Evolutionary conservation across 2,888 invertebrate genomes (phyloP).

Genomic region (Zhuqinia jingwanae): DNA sequence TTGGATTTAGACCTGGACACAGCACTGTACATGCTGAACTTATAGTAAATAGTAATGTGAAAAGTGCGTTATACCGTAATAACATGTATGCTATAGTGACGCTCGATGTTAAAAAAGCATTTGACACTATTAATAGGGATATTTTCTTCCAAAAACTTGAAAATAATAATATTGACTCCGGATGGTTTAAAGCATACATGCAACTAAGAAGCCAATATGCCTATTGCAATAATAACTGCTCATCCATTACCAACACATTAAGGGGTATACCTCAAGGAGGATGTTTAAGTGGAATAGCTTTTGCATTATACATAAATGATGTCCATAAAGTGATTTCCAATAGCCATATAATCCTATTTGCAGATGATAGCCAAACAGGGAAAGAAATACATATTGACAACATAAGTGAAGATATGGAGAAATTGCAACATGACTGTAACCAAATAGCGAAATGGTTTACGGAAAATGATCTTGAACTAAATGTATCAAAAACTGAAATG

Average conservation of each 20-base stretch:
- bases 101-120: constrained; percentile 43
- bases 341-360: not conserved
- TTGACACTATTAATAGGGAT: constrained; percentile 23
- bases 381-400: not conserved
- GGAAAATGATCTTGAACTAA: constrained; percentile 20
- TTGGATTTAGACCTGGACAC: constrained; percentile 42
- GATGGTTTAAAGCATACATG: constrained; percentile 18
- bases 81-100: not conserved
- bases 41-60: not conserved
- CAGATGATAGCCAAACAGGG: constrained; percentile 6
- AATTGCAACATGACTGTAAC: constrained; percentile 25
- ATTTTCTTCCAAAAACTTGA: constrained; percentile 17
- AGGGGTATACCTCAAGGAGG: constrained; percentile 19
- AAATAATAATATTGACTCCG: not conserved
- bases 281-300: not conserved
- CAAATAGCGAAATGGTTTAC: not conserved
- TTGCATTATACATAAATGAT: constrained; percentile 23
- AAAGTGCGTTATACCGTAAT: not conserved
- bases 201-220: constrained; percentile 1
- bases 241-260: not conserved
- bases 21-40: constrained; percentile 50
- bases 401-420: not conserved
- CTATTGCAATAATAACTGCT: not conserved
- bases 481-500: constrained; percentile 22
- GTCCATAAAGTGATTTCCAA: not conserved